These are phyloP conservation scores for Pipistrellus nathusii DNA, from an alignment of 2,797 vertebrate species.

Conservation along the genomic window DNA sequence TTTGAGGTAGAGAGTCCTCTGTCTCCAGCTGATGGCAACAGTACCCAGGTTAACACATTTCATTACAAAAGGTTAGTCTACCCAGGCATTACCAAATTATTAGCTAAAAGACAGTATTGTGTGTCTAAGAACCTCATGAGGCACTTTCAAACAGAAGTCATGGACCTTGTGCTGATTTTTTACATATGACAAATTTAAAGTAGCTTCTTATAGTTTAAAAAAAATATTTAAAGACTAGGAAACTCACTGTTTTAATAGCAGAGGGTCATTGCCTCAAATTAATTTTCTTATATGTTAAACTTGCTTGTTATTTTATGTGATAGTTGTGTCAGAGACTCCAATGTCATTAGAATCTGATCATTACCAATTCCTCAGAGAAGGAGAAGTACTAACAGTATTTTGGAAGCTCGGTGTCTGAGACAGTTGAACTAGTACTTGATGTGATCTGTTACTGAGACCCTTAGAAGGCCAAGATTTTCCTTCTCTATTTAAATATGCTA, in stretches of 20 bases:
- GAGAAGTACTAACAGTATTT: neutral
- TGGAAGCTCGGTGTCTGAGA: neutral
- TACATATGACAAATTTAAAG: slow-evolving; percentile 57
- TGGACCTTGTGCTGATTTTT: slow-evolving; percentile 58
- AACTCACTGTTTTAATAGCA: slow-evolving; percentile 32
- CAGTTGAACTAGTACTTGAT: neutral
- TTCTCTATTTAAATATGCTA: slow-evolving; percentile 49
- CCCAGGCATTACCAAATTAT: neutral
- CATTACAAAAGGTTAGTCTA: neutral
- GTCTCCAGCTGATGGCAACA: neutral
- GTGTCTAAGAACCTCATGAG: slow-evolving; percentile 69
- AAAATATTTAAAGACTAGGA: slow-evolving; percentile 28
- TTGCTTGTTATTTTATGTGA: neutral
- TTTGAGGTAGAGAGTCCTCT: slow-evolving; percentile 47
- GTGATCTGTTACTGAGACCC: slow-evolving; percentile 42
- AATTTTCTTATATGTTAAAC: slow-evolving; percentile 3
- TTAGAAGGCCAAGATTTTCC: slow-evolving; percentile 33
- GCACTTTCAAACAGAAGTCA: slow-evolving; percentile 55
- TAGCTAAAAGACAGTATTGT: neutral
- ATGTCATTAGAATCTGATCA: slow-evolving; percentile 4
- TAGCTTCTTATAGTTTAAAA: slow-evolving; percentile 35
- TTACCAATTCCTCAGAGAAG: slow-evolving; percentile 1
- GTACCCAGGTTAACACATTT: neutral
- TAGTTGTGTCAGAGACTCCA: slow-evolving; percentile 1
- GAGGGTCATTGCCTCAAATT: slow-evolving; percentile 22